phyloP scores from a whole-genome alignment of 2,888 invertebrate species.

The Ormyrus nitidulus region DNA sequence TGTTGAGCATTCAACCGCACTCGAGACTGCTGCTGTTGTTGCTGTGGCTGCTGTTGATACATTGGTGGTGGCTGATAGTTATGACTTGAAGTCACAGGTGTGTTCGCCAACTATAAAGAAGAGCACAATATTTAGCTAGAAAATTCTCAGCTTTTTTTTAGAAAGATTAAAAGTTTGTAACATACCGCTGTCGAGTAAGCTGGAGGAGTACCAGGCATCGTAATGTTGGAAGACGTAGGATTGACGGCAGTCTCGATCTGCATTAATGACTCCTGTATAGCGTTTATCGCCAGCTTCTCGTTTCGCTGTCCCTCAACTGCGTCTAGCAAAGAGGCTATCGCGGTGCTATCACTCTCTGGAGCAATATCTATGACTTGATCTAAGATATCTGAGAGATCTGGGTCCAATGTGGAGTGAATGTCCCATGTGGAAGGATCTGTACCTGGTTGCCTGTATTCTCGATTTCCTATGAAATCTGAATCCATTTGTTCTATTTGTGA shows the following conservation, averaged over 20 bases:
- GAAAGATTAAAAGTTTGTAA: constrained; percentile 44
- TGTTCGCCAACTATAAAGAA: constrained; percentile 66
- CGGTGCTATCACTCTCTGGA: constrained; percentile 77
- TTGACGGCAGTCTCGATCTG: constrained; percentile 84
- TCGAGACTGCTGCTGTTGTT: constrained; percentile 69
- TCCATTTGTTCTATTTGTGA: constrained; percentile 73
- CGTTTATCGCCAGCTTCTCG: constrained; percentile 88
- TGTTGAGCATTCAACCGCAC: constrained; percentile 70
- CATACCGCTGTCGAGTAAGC: constrained; percentile 80
- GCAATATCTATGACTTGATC: constrained; percentile 91
- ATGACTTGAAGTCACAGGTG: constrained; percentile 73
- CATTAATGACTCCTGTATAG: constrained; percentile 94
- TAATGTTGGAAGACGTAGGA: constrained; percentile 79
- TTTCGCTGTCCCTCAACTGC: constrained; percentile 76
- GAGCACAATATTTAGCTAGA: not conserved
- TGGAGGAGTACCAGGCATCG: constrained; percentile 79
- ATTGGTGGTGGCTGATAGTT: constrained; percentile 75
- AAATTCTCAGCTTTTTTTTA: not conserved
- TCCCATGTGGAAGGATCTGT: constrained; percentile 73
- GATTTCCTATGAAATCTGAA: constrained; percentile 73
- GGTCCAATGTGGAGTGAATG: constrained; percentile 79
- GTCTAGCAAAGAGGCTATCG: constrained; percentile 75
- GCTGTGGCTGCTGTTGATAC: constrained; percentile 72
- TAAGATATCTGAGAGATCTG: constrained; percentile 87
- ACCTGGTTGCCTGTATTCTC: constrained; percentile 70